Base-by-base conservation (phyloP, 2,113 vertebrate species). In the Xenus cinereus region DNA sequence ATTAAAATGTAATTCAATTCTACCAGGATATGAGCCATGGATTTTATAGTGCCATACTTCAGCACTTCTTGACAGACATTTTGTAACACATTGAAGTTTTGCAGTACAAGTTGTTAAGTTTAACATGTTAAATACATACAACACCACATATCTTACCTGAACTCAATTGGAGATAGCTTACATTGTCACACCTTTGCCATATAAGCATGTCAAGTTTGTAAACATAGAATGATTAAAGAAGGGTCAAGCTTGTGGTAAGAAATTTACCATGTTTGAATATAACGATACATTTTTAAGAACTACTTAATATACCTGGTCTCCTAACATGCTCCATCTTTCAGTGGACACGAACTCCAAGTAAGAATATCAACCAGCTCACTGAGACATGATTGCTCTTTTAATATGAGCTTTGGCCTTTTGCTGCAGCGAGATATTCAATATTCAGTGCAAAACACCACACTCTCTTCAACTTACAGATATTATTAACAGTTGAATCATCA, bases 401-500 rank as follows among this genome's bases (percentile, higher is more conserved):
- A 8, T 27, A 35, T 1, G 9, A 90, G 22, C 20, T 74, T 62
- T 74, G n/a, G 48, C 41, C 35, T 48, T 60, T 68, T 21, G 28
- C 50, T 69, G 57, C 14, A 73, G 9, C 1, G 0, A 59, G 22
- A 30, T 21, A 57, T 9, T 76, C 20, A 66, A 57, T 39, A 57
- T 12, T 56, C 33, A 72, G 8, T 54, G 23, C 51, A 68, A 32
- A 14, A 84, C 83, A 6, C 14, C n/a, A 46, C 7, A 11, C 46
- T 56, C 21, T 59, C 33, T 89, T 62, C 81, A 77, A 79, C 21
- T 73, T 57, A 63, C 32, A 39, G 76, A 46, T 39, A 77, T 91
- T 75, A 82, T 30, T 79, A 84, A 84, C 48, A 90, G 75, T 28
- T 84, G 54, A 93, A 93, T 92, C 77, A 93, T 86, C 81, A 57